Percentiles rank a stretch among this genome's conserved stretches.
These are phyloP conservation scores for Myiopsitta monachus DNA, from an alignment of 2,113 vertebrate species.

Conservation along the genomic window DNA sequence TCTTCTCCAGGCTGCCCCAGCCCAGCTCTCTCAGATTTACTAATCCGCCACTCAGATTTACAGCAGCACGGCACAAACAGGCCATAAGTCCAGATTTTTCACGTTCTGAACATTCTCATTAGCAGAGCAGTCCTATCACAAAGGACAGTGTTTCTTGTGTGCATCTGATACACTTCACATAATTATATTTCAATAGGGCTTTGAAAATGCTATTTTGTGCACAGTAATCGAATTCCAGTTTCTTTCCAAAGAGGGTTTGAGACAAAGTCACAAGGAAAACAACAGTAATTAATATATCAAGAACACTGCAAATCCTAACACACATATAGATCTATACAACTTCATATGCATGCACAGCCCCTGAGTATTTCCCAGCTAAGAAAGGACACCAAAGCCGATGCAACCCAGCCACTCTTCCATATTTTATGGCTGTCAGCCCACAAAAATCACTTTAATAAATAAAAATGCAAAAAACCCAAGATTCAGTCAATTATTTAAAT, in stretches of 20 bases:
- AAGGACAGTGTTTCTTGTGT: neutral
- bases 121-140: neutral
- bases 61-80: neutral
- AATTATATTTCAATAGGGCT: neutral
- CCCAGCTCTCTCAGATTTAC: neutral
- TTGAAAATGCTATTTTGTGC: neutral
- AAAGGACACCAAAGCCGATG: neutral
- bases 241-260: neutral
- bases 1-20: neutral
- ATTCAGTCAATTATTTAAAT: conserved; percentile 11
- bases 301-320: neutral
- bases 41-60: neutral
- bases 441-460: neutral
- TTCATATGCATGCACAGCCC: neutral
- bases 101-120: neutral
- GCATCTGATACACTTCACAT: neutral
- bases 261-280: neutral
- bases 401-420: neutral
- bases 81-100: neutral
- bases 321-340: neutral
- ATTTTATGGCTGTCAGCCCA: neutral
- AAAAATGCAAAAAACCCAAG: neutral
- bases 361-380: neutral
- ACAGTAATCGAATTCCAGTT: neutral
- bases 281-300: conserved; percentile 25